Percentiles rank a stretch among this genome's conserved stretches.
Evolutionary conservation across 2,113 vertebrate genomes (phyloP).

Genomic region (Antennarius striatus): DNA sequence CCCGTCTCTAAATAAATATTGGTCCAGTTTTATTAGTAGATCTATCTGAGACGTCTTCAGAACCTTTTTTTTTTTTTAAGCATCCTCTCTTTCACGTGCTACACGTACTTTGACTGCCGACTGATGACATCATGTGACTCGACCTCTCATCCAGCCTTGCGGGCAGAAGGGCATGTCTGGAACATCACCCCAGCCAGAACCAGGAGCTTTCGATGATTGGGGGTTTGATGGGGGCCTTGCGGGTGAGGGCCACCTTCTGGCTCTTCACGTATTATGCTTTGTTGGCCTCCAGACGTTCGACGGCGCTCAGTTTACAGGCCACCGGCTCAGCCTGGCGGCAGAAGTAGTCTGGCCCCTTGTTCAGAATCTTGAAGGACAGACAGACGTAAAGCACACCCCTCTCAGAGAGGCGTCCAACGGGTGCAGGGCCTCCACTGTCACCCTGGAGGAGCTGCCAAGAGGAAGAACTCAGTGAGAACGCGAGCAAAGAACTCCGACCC

Average conservation of each 20-base stretch:
- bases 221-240: constrained; percentile 86
- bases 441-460: constrained; percentile 41
- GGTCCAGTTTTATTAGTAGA: constrained; percentile 53
- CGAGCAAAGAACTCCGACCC: too few relatives aligned
- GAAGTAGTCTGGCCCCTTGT: constrained; percentile 92
- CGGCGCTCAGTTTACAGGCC: constrained; percentile 82
- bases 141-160: constrained; percentile 68
- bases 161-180: constrained; percentile 77
- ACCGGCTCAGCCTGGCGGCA: constrained; percentile 78
- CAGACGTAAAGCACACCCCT: constrained; percentile 81
- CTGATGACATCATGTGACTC: constrained; percentile 42
- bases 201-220: constrained; percentile 84
- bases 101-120: constrained; percentile 54
- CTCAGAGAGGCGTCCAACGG: constrained; percentile 73
- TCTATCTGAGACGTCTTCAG: constrained; percentile 65
- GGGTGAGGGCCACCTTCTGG: constrained; percentile 85
- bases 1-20: constrained; percentile 68
- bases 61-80: constrained; percentile 1
- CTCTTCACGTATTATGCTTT: constrained; percentile 98
- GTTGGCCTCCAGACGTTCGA: constrained; percentile 90
- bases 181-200: constrained; percentile 77
- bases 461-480: too few relatives aligned
- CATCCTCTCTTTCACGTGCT: constrained; percentile 4
- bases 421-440: constrained; percentile 82
- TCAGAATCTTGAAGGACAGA: constrained; percentile 89